Evolutionary conservation across 1,140 invertebrate genomes (phyloP).

Genomic region (Eurosta solidaginis): DNA sequence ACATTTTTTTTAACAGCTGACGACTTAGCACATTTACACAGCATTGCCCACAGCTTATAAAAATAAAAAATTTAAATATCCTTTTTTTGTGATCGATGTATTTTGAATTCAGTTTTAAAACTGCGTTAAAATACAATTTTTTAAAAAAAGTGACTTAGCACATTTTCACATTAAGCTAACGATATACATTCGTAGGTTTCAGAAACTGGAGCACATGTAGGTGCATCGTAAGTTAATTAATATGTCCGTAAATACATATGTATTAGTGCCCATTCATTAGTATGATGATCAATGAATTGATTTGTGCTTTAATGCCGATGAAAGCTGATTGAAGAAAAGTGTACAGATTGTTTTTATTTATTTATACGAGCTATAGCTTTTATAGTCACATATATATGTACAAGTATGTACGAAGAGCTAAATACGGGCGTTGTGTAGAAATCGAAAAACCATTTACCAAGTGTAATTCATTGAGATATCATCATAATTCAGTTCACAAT

Average conservation of each 20-base stretch:
- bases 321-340: slow-evolving; percentile 6
- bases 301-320: not conserved
- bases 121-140: too few species aligned
- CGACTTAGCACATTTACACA: too few species aligned
- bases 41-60: too few species aligned
- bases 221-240: not conserved
- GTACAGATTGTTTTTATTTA: too few species aligned
- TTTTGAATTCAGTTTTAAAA: too few species aligned
- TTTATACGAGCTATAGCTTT: not conserved
- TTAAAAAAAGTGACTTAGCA: too few species aligned
- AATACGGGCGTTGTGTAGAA: not conserved
- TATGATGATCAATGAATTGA: not conserved
- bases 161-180: too few species aligned
- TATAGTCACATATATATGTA: not conserved
- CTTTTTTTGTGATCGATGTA: too few species aligned
- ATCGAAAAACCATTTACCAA: not conserved
- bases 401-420: not conserved
- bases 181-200: too few species aligned
- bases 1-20: too few species aligned
- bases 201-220: not conserved
- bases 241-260: not conserved
- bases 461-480: not conserved
- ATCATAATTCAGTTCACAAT: not conserved
- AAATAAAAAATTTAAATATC: too few species aligned
- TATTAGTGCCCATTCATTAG: not conserved